phyloP scores from a whole-genome alignment of 2,113 vertebrate species.

The Actenoides lindsayi region DNA sequence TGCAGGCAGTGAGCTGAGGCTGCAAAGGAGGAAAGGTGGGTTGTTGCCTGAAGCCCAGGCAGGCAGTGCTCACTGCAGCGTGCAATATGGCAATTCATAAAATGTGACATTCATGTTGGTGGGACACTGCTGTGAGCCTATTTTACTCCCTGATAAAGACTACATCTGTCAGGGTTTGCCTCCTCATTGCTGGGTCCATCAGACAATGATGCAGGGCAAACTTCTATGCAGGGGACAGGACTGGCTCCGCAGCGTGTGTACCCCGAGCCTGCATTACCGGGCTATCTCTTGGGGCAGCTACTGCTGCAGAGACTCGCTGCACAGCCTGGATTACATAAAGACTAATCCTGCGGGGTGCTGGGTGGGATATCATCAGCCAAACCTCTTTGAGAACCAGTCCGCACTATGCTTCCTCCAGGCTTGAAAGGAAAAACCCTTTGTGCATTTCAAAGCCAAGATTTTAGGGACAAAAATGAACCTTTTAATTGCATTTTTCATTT shows the following conservation, averaged over 20 bases:
- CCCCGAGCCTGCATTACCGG: not conserved
- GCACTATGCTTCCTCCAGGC: not conserved
- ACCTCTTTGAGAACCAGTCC: not conserved
- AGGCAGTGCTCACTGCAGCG: constrained; percentile 18
- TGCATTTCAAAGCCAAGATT: constrained; percentile 18
- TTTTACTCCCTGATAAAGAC: constrained; percentile 50
- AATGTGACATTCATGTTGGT: constrained; percentile 33
- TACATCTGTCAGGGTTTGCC: constrained; percentile 33
- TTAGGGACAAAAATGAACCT: constrained; percentile 21
- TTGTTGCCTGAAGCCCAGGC: not conserved
- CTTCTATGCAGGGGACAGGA: not conserved
- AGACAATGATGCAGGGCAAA: not conserved
- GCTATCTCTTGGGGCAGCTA: not conserved
- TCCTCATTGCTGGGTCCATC: not conserved
- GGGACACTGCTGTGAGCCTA: constrained; percentile 16
- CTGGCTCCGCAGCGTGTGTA: not conserved
- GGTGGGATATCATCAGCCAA: not conserved
- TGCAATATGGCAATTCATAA: constrained; percentile 27
- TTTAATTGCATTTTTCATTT: constrained; percentile 56
- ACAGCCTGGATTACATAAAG: not conserved
- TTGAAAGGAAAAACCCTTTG: constrained; percentile 12
- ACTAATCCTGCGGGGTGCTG: not conserved
- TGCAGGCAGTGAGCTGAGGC: not conserved
- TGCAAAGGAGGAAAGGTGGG: not conserved
- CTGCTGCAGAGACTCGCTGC: not conserved